Evolutionary conservation across 2,888 invertebrate genomes (phyloP).

Genomic region (Orchesella flavescens): DNA sequence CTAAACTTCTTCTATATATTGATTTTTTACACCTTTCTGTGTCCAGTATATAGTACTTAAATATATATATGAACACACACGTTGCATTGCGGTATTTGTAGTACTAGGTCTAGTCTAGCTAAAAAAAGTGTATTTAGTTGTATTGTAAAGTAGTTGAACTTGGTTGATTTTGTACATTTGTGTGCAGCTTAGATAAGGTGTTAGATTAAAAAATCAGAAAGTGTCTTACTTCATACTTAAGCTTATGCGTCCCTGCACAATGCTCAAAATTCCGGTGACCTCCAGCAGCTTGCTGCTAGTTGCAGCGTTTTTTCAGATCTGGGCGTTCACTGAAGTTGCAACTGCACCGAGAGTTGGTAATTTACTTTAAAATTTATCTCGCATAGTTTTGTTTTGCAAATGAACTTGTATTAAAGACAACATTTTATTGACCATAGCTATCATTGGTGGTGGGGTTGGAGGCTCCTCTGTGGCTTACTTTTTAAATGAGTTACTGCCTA

Average conservation of each 20-base stretch:
- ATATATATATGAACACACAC: too few species aligned
- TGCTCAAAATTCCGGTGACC: slow-evolving; percentile 19
- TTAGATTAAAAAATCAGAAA: neutral
- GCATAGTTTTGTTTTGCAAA: neutral
- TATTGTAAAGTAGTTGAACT: neutral
- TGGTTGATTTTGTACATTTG: neutral
- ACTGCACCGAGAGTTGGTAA: slow-evolving; percentile 55
- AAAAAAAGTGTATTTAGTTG: too few species aligned
- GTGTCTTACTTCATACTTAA: too few species aligned
- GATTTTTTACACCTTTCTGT: too few species aligned
- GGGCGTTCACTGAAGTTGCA: slow-evolving; percentile 31
- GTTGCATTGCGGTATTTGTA: too few species aligned
- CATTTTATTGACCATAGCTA: slow-evolving; percentile 74
- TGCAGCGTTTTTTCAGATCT: slow-evolving; percentile 5
- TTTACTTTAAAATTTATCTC: neutral
- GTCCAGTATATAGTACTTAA: too few species aligned
- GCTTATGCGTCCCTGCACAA: neutral
- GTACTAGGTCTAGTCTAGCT: too few species aligned
- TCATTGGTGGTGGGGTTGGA: slow-evolving; percentile 80
- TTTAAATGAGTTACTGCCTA: slow-evolving; percentile 75
- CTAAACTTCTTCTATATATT: too few species aligned
- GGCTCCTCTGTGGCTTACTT: slow-evolving; percentile 79
- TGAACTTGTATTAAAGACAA: neutral
- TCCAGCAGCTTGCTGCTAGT: slow-evolving; percentile 13
- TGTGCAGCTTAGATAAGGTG: neutral